These are phyloP conservation scores for Sebastes hubbsi DNA, from an alignment of 2,797 vertebrate species.

Conservation along the genomic window DNA sequence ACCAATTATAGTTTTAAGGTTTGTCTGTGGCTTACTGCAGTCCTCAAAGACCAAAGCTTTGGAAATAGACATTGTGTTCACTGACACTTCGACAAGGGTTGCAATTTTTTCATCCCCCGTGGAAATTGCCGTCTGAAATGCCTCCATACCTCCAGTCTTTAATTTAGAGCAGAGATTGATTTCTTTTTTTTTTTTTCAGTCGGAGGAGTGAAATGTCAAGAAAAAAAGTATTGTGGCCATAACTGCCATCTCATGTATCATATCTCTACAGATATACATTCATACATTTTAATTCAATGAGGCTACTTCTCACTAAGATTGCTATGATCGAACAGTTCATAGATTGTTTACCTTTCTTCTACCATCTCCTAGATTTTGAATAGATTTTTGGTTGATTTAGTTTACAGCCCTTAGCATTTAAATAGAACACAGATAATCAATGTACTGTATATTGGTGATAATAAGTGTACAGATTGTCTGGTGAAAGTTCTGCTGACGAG, in stretches of 20 bases:
- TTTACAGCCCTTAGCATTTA: neutral
- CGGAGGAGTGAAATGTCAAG: constrained; percentile 31
- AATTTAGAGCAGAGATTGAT: constrained; percentile 65
- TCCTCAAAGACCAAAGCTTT: constrained; percentile 72
- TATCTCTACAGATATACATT: neutral
- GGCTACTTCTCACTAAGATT: neutral
- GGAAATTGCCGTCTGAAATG: constrained; percentile 68
- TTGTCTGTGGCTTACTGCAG: constrained; percentile 67
- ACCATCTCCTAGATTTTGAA: neutral
- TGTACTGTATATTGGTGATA: neutral
- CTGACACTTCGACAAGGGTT: constrained; percentile 66
- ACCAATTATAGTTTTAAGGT: constrained; percentile 79
- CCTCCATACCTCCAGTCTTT: constrained; percentile 59
- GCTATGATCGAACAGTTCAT: neutral
- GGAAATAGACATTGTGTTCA: constrained; percentile 74
- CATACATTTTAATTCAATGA: neutral
- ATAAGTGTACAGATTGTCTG: neutral
- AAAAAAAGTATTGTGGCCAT: neutral
- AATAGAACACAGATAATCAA: neutral
- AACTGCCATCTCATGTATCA: constrained; percentile 6
- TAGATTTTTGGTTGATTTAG: neutral
- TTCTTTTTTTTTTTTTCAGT: constrained; percentile 7
- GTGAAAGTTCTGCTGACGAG: constrained; percentile 28
- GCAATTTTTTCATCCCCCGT: constrained; percentile 60
- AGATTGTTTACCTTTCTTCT: neutral